Evolutionary conservation across 2,797 vertebrate genomes (phyloP).

Genomic region (Trematomus bernacchii): DNA sequence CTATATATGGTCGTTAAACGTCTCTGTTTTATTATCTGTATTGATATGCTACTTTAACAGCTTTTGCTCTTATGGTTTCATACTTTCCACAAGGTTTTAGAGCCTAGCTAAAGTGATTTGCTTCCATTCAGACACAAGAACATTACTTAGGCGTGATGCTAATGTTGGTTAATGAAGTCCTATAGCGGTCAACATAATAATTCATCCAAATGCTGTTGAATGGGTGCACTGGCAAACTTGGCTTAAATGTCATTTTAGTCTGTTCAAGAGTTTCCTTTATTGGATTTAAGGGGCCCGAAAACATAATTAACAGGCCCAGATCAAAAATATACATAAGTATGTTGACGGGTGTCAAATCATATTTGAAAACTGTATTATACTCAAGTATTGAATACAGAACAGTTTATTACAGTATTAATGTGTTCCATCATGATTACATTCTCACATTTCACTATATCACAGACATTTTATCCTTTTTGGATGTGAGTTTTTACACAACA

Average conservation of each 20-base stretch:
- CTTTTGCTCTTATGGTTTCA: slow-evolving; percentile 1
- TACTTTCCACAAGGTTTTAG: slow-evolving; percentile 5
- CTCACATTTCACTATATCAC: slow-evolving; percentile 3
- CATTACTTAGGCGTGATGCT: slow-evolving; percentile 11
- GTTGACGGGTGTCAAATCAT: background rate
- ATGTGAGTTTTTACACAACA: slow-evolving; percentile 26
- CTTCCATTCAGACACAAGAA: slow-evolving; percentile 11
- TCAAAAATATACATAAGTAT: background rate
- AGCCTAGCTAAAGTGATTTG: slow-evolving; percentile 15
- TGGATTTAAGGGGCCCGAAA: background rate
- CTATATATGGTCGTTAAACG: background rate
- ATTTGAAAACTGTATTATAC: background rate
- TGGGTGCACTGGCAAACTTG: background rate
- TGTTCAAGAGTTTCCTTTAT: background rate
- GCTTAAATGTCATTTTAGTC: background rate
- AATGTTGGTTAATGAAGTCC: slow-evolving; percentile 4
- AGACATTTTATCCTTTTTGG: slow-evolving; percentile 31
- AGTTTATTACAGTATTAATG: background rate
- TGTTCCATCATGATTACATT: slow-evolving; percentile 5
- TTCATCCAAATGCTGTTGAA: slow-evolving; percentile 12
- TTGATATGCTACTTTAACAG: background rate
- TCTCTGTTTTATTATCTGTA: background rate
- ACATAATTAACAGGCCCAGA: background rate
- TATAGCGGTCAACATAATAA: background rate
- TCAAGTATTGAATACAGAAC: background rate